Percentiles rank a stretch among this genome's conserved stretches.
These are phyloP conservation scores for Gadopsis marmoratus DNA, from an alignment of 2,797 vertebrate species.

Conservation along the genomic window DNA sequence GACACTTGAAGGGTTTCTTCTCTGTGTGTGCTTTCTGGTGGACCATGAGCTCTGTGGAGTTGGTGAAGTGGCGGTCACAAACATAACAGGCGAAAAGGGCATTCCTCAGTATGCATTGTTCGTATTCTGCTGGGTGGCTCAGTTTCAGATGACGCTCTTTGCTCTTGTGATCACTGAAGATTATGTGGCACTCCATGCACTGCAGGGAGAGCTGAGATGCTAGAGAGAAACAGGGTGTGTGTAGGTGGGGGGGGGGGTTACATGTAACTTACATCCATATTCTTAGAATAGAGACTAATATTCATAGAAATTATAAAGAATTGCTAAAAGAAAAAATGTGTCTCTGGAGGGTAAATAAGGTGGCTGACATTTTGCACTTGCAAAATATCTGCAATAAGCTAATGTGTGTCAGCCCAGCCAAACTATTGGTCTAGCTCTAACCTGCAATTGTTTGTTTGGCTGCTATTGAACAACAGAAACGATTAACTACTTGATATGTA, in stretches of 20 bases:
- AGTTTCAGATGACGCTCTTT: slow-evolving; percentile 88
- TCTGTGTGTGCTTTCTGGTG: slow-evolving; percentile 87
- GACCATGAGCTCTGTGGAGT: slow-evolving; percentile 86
- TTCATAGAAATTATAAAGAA: not conserved
- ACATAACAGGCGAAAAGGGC: slow-evolving; percentile 89
- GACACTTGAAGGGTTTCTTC: slow-evolving; percentile 86
- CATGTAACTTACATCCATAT: not conserved
- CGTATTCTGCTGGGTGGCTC: slow-evolving; percentile 87
- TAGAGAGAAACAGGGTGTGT: slow-evolving; percentile 52
- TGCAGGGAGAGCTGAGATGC: slow-evolving; percentile 86
- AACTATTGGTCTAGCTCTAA: not conserved
- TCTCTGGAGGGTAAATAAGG: not conserved
- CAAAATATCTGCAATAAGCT: not conserved
- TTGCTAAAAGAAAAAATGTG: not conserved
- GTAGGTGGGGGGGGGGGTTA: not conserved
- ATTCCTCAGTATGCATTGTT: slow-evolving; percentile 86
- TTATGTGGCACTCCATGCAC: slow-evolving; percentile 89
- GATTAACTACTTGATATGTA: not conserved
- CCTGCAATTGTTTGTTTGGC: not conserved
- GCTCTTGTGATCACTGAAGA: slow-evolving; percentile 88
- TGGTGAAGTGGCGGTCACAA: slow-evolving; percentile 87
- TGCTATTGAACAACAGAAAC: not conserved
- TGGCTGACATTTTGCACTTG: not conserved
- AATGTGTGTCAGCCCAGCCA: not conserved
- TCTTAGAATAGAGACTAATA: not conserved